phyloP scores from a whole-genome alignment of 2,888 invertebrate genomes.

The Temnothorax ravouxi region DNA sequence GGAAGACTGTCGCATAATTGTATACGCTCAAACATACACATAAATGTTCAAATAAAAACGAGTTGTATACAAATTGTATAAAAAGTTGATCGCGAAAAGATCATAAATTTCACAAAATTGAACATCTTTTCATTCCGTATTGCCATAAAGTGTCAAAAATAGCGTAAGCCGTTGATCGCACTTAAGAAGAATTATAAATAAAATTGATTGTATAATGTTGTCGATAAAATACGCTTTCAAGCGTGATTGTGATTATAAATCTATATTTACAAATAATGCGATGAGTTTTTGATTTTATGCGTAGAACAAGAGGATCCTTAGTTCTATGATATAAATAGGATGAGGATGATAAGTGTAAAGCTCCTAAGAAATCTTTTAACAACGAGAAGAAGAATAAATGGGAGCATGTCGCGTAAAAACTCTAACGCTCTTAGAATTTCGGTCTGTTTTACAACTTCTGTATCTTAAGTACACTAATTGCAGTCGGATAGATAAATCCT shows the following conservation, averaged over 20 bases:
- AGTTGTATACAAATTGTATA: conserved; percentile 24
- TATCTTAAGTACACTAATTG: conserved; percentile 39
- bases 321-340: conserved; percentile 54
- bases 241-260: conserved; percentile 50
- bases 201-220: conserved; percentile 52
- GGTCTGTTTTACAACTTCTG: background rate
- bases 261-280: conserved; percentile 48
- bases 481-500: conserved; percentile 54
- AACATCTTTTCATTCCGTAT: background rate
- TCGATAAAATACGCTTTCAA: conserved; percentile 9
- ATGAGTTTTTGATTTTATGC: conserved; percentile 56
- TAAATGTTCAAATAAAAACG: background rate
- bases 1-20: conserved; percentile 36
- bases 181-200: conserved; percentile 50
- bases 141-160: conserved; percentile 3
- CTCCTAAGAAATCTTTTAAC: background rate
- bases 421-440: conserved; percentile 10
- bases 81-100: conserved; percentile 17
- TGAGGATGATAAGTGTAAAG: conserved; percentile 15
- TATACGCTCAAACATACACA: background rate
- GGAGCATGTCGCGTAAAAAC: conserved; percentile 3
- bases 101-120: background rate
- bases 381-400: conserved; percentile 1
- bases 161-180: background rate
- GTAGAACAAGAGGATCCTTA: conserved; percentile 29